Evolutionary conservation across 2,888 invertebrate genomes (phyloP).

Genomic region (Perizoma flavofasciatum): DNA sequence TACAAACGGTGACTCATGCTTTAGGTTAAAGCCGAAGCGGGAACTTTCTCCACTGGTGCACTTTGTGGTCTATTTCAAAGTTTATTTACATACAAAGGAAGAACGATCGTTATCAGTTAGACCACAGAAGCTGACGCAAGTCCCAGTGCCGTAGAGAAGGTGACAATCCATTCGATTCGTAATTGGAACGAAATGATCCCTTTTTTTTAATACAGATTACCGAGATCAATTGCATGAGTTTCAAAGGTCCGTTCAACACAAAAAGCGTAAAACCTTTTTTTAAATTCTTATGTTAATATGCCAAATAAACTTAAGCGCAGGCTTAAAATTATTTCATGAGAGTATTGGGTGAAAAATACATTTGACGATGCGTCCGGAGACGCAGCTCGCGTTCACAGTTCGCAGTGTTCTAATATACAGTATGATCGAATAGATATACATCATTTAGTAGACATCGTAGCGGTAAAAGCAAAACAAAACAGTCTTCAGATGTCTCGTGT

Average conservation of each 20-base stretch:
- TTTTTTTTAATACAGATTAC: slow-evolving; percentile 45
- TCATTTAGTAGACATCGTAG: slow-evolving; percentile 81
- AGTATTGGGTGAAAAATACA: slow-evolving; percentile 85
- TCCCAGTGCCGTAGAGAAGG: slow-evolving; percentile 60
- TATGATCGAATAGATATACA: slow-evolving; percentile 63
- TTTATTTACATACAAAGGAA: slow-evolving; percentile 44
- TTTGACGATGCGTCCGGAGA: slow-evolving; percentile 70
- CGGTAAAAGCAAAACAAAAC: slow-evolving; percentile 83
- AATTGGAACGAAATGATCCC: slow-evolving; percentile 11
- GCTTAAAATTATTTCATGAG: slow-evolving; percentile 71
- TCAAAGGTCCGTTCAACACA: slow-evolving; percentile 71
- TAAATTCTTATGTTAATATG: slow-evolving; percentile 73
- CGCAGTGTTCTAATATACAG: slow-evolving; percentile 66
- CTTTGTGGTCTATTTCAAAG: slow-evolving; percentile 43
- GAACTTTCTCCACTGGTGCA: slow-evolving; percentile 51
- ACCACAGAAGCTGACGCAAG: slow-evolving; percentile 56
- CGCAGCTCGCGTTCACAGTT: slow-evolving; percentile 62
- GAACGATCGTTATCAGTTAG: slow-evolving; percentile 34
- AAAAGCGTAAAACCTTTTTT: slow-evolving; percentile 67
- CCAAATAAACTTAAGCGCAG: slow-evolving; percentile 75
- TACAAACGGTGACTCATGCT: slow-evolving; percentile 75
- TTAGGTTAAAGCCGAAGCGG: slow-evolving; percentile 68
- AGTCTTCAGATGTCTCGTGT: slow-evolving; percentile 73
- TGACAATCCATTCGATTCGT: slow-evolving; percentile 41
- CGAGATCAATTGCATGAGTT: slow-evolving; percentile 66